Conservation (phyloP, 2,888 invertebrate species). For the Parelbella ahira region DNA sequence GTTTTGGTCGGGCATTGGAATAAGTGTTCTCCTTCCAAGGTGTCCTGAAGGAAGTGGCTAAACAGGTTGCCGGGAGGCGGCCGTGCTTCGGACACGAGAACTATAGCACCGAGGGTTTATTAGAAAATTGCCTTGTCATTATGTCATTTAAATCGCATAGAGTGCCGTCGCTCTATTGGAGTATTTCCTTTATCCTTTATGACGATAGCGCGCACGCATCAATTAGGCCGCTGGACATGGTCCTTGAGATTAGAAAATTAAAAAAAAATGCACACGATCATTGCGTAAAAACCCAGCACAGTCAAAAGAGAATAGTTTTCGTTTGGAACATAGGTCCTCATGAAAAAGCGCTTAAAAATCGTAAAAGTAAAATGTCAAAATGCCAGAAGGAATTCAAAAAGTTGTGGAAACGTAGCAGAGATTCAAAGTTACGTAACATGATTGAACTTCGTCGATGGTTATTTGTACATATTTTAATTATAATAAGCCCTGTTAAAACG, state of each 20-base stretch:
- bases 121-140: constrained; percentile 80
- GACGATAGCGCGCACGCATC: constrained; percentile 70
- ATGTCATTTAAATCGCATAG: constrained; percentile 81
- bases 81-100: constrained; percentile 62
- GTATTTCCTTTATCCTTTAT: constrained; percentile 80
- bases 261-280: too few relatives aligned
- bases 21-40: constrained; percentile 48
- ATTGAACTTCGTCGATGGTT: too few relatives aligned
- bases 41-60: constrained; percentile 72
- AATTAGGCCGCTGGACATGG: constrained; percentile 67
- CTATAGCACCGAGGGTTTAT: constrained; percentile 78
- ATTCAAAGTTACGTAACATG: too few relatives aligned
- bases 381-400: too few relatives aligned
- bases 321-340: too few relatives aligned
- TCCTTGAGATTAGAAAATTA: constrained; percentile 37
- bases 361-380: too few relatives aligned
- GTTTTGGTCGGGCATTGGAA: constrained; percentile 31
- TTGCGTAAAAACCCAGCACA: too few relatives aligned
- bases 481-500: too few relatives aligned
- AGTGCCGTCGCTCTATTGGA: constrained; percentile 77
- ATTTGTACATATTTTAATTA: too few relatives aligned
- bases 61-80: constrained; percentile 66
- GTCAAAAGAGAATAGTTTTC: too few relatives aligned
- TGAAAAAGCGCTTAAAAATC: too few relatives aligned
- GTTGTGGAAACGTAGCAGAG: too few relatives aligned